phyloP scores from a whole-genome alignment of 2,888 invertebrate genomes.

The Diaprepes abbreviatus region DNA sequence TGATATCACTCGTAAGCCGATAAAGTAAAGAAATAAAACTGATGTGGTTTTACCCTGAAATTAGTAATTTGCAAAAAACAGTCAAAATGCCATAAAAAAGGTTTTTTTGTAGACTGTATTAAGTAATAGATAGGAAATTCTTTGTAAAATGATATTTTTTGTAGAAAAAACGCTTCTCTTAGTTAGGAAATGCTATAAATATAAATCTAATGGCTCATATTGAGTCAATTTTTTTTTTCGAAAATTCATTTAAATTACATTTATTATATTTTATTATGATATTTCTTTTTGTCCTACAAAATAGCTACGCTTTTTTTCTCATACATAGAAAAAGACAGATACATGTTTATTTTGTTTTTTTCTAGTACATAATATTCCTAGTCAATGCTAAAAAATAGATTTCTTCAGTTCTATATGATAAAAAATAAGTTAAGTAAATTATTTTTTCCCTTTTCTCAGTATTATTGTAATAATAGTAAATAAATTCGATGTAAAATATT shows the following conservation, averaged over 20 bases:
- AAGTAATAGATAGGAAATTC: slow-evolving; percentile 22
- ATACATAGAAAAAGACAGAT: not conserved
- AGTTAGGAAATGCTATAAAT: slow-evolving; percentile 29
- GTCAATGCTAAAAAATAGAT: slow-evolving; percentile 36
- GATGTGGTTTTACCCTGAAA: not conserved
- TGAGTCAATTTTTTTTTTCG: slow-evolving; percentile 21
- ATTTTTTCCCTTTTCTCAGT: slow-evolving; percentile 42
- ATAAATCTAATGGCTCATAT: slow-evolving; percentile 32
- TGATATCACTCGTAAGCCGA: not conserved
- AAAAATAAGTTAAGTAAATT: slow-evolving; percentile 35
- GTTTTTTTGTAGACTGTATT: slow-evolving; percentile 30
- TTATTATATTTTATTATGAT: slow-evolving; percentile 12
- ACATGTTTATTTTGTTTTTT: slow-evolving; percentile 1
- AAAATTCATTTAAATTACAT: slow-evolving; percentile 11
- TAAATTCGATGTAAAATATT: slow-evolving; percentile 14
- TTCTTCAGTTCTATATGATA: slow-evolving; percentile 3
- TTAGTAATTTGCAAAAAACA: slow-evolving; percentile 14
- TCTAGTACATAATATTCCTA: slow-evolving; percentile 23
- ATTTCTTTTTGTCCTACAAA: not conserved
- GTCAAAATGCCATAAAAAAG: slow-evolving; percentile 2
- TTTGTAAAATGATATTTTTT: slow-evolving; percentile 34
- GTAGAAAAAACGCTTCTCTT: slow-evolving; percentile 26
- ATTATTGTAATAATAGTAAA: slow-evolving; percentile 33
- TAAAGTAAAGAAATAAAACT: not conserved
- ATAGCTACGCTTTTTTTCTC: slow-evolving; percentile 7